Evolutionary conservation across 1,140 invertebrate species (phyloP), one percentile per base, ranked within the genome.

Genomic region (Goniozus legneri): DNA sequence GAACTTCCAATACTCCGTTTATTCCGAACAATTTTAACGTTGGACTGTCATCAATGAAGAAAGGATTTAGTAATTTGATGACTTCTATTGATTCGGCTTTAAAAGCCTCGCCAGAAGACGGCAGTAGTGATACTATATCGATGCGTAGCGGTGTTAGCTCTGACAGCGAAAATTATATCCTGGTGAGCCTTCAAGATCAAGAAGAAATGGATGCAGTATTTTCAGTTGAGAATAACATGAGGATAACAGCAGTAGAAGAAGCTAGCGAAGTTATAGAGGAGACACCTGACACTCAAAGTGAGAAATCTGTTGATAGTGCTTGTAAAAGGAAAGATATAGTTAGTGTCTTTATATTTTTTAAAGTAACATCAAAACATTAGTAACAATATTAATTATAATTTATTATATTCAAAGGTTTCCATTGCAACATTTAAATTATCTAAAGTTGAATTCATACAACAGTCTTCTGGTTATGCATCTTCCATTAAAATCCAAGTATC

Each of bases 261-360:
- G 93, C 90, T 6, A 86, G 84, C 30, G 92, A 95, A 68, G 87
- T 91, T 10, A 79, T 89, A 16, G 91, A 94, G 68, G 88, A 91
- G 75, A 80, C 64, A 62, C 80, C 47, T 50, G 83, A 84, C 8
- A 82, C 89, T 0, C 85, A 87, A 12, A 92, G 87, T 60, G 89
- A 90, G 62, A 85, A 84, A 46, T 91, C 88, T 1, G 77, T 89
- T 59, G 85, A 85, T 27, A 90, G 88, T 62, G 85, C 84, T 6
- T 89, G 87, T 67, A 83, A 84, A 54, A 76, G 88, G 54, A 82
- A 87, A 55, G 89, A 92, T 79, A 69, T 87, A 59, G 86, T 88
- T 57, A 79, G 79, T 69, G 62, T 27, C 20, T 22, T 43, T 21
- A 47, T 10, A 32, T n/a, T 22, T 12, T n/a, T n/a, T n/a, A n/a